phyloP scores from a whole-genome alignment of 2,113 vertebrate species.

The Phalacrocorax aristotelis region DNA sequence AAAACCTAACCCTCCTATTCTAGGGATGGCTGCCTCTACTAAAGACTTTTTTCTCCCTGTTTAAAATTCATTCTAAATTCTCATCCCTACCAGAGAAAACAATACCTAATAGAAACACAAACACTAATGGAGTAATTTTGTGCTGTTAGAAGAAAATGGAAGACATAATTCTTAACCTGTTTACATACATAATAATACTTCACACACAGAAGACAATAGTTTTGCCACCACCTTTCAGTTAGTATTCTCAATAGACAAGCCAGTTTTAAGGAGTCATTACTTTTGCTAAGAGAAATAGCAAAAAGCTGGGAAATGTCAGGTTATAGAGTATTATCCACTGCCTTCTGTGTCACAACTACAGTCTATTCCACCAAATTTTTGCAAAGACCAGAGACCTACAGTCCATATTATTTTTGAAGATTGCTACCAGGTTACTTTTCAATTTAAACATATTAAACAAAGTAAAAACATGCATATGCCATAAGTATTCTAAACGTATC shows the following conservation, averaged over 20 bases:
- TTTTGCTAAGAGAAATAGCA: background rate
- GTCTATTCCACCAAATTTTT: background rate
- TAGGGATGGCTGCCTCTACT: background rate
- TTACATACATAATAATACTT: background rate
- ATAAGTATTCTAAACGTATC: background rate
- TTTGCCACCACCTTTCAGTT: background rate
- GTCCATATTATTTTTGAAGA: background rate
- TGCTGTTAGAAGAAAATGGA: background rate
- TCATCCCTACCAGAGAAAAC: background rate
- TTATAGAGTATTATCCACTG: background rate
- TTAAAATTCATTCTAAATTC: background rate
- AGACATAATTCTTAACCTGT: background rate
- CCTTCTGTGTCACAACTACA: background rate
- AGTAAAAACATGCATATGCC: background rate
- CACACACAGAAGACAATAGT: background rate
- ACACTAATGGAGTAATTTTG: background rate
- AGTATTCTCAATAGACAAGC: background rate
- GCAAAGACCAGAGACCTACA: background rate
- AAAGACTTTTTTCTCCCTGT: background rate
- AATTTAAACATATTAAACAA: background rate
- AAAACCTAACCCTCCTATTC: background rate
- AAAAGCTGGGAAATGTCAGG: background rate
- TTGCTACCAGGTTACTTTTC: background rate
- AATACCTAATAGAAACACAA: background rate
- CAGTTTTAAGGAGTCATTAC: background rate